phyloP scores from a whole-genome alignment of 2,797 vertebrate species.

The Amblyopsis hoosieri region DNA sequence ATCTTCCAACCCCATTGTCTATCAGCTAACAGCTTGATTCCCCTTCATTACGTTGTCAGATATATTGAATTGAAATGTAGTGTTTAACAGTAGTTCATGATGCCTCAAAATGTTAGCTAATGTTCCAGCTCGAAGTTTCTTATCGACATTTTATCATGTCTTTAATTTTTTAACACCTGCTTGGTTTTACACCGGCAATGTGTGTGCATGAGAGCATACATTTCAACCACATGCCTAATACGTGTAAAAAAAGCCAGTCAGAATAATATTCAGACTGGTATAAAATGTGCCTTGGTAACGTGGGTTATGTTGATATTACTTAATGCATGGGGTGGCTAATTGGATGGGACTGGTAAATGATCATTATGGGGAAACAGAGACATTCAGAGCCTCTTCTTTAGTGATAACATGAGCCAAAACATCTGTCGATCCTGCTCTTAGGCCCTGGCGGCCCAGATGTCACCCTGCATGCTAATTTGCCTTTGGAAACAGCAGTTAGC shows the following conservation, averaged over 20 bases:
- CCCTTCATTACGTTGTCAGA: constrained; percentile 6
- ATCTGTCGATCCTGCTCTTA: constrained; percentile 13
- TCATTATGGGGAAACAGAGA: constrained; percentile 9
- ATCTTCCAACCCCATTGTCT: too few species aligned
- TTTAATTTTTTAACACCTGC: background rate
- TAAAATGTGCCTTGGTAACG: too few species aligned
- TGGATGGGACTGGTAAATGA: background rate
- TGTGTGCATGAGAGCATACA: background rate
- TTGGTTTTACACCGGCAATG: background rate
- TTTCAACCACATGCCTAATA: too few species aligned
- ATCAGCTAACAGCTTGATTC: background rate
- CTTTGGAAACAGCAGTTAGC: constrained; percentile 63
- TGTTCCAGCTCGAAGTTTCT: background rate
- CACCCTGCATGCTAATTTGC: constrained; percentile 54
- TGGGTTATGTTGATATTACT: too few species aligned
- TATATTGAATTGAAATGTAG: constrained; percentile 16
- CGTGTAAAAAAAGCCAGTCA: too few species aligned
- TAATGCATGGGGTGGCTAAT: background rate
- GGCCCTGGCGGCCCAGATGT: constrained; percentile 9
- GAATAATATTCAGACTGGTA: too few species aligned
- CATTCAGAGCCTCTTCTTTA: constrained; percentile 3
- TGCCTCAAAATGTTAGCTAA: background rate
- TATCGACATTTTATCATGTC: constrained; percentile 1
- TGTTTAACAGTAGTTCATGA: constrained; percentile 4
- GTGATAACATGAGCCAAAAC: constrained; percentile 16